Evolutionary conservation across 2,888 invertebrate species (phyloP).

Genomic region (Embidobia sp.): DNA sequence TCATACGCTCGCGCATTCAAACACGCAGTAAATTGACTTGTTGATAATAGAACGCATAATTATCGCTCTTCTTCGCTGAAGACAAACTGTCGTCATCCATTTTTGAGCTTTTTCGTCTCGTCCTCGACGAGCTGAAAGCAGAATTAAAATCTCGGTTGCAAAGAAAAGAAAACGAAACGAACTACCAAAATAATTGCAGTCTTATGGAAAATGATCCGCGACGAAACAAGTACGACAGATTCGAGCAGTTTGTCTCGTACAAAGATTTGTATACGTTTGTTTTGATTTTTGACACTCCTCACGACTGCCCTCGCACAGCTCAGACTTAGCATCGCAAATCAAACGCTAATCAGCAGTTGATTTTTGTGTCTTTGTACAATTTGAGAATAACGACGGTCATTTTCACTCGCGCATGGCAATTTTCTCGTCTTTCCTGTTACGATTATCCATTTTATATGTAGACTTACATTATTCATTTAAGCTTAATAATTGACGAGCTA

Average conservation of each 20-base stretch:
- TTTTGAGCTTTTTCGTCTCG: slow-evolving; percentile 35
- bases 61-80: slow-evolving; percentile 12
- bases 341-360: slow-evolving; percentile 11
- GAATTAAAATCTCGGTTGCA: not conserved
- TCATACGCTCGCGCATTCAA: slow-evolving; percentile 17
- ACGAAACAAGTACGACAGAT: slow-evolving; percentile 1
- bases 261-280: slow-evolving; percentile 20
- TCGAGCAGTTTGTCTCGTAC: slow-evolving; percentile 1
- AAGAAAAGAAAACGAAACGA: slow-evolving; percentile 10
- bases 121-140: not conserved
- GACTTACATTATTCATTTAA: slow-evolving; percentile 43
- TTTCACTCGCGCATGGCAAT: too few species aligned
- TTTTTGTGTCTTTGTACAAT: slow-evolving; percentile 5
- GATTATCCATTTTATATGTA: slow-evolving; percentile 28
- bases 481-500: slow-evolving; percentile 51
- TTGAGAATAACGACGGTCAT: slow-evolving; percentile 36
- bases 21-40: slow-evolving; percentile 55
- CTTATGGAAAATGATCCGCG: slow-evolving; percentile 35
- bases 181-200: too few species aligned
- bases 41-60: slow-evolving; percentile 53
- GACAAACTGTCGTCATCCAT: slow-evolving; percentile 23
- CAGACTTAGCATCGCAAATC: slow-evolving; percentile 7
- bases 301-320: not conserved
- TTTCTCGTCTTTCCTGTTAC: not conserved
- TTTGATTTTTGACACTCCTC: slow-evolving; percentile 50